phyloP scores from a whole-genome alignment of 2,888 invertebrate species.

The Folsomia manolachei region DNA sequence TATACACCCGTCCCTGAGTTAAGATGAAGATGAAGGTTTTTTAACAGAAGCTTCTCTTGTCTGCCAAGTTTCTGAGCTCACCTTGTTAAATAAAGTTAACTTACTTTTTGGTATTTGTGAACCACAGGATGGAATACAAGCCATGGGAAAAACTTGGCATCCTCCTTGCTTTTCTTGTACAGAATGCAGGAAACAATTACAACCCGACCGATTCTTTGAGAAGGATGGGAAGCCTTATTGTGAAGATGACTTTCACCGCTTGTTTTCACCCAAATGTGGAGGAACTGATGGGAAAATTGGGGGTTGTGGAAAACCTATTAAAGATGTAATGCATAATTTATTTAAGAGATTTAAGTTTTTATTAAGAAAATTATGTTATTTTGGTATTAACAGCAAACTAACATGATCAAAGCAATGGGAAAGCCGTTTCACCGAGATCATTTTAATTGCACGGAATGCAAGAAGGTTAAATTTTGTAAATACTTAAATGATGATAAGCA shows the following conservation, averaged over 20 bases:
- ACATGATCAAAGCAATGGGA: conserved; percentile 29
- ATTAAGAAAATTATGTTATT: background rate
- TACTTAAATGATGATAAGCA: too few species aligned
- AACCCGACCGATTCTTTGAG: conserved; percentile 44
- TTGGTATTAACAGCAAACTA: conserved; percentile 21
- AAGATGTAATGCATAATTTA: too few species aligned
- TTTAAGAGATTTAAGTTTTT: too few species aligned
- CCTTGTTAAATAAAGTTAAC: background rate
- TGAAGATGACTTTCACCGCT: conserved; percentile 43
- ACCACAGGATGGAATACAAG: conserved; percentile 44
- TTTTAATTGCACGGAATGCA: conserved; percentile 39
- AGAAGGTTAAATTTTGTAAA: too few species aligned
- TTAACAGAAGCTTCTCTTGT: background rate
- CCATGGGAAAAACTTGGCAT: conserved; percentile 36
- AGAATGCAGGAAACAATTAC: conserved; percentile 38
- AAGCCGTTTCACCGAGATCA: conserved; percentile 34
- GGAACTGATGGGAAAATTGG: too few species aligned
- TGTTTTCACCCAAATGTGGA: conserved; percentile 44
- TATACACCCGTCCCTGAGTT: background rate
- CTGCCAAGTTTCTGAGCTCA: background rate
- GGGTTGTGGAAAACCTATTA: conserved; percentile 43
- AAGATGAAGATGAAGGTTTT: background rate
- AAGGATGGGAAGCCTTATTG: conserved; percentile 47
- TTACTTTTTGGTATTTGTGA: background rate
- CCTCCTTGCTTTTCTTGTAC: conserved; percentile 33